Evolutionary conservation across 2,888 invertebrate genomes (phyloP).

Genomic region (Drosophila borborema): DNA sequence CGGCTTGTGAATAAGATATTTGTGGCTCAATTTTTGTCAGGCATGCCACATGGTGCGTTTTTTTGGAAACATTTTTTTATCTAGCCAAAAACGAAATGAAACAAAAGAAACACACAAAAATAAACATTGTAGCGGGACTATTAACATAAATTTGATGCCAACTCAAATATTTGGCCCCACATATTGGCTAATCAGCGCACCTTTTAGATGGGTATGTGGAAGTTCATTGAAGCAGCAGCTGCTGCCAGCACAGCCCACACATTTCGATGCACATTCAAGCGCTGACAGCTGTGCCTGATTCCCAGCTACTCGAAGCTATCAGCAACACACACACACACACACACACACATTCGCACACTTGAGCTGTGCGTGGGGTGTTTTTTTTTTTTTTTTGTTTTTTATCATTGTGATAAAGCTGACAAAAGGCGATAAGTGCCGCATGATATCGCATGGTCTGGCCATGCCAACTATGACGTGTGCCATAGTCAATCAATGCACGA

Average conservation of each 20-base stretch:
- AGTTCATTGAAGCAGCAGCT: constrained; percentile 28
- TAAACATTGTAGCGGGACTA: constrained; percentile 56
- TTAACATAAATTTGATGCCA: constrained; percentile 70
- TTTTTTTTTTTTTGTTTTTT: constrained; percentile 17
- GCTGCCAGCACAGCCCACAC: constrained; percentile 9
- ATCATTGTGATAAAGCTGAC: constrained; percentile 47
- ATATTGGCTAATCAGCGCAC: constrained; percentile 67
- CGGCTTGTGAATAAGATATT: constrained; percentile 21
- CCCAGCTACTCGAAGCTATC: constrained; percentile 74
- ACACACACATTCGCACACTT: constrained; percentile 1
- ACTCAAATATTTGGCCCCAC: constrained; percentile 56
- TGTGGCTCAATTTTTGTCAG: constrained; percentile 9
- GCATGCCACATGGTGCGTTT: constrained; percentile 32
- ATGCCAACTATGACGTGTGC: constrained; percentile 13
- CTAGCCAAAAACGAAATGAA: constrained; percentile 12
- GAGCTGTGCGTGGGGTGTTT: constrained; percentile 29
- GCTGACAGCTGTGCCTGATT: constrained; percentile 70
- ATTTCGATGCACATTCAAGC: constrained; percentile 28
- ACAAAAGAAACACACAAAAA: constrained; percentile 23
- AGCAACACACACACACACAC: constrained; percentile 23
- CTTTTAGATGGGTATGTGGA: constrained; percentile 2
- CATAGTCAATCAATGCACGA: neutral
- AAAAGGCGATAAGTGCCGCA: constrained; percentile 61
- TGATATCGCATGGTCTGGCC: constrained; percentile 29
- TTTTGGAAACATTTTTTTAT: constrained; percentile 32